Evolutionary conservation across 2,113 vertebrate genomes (phyloP).

Genomic region (Lagopus muta): DNA sequence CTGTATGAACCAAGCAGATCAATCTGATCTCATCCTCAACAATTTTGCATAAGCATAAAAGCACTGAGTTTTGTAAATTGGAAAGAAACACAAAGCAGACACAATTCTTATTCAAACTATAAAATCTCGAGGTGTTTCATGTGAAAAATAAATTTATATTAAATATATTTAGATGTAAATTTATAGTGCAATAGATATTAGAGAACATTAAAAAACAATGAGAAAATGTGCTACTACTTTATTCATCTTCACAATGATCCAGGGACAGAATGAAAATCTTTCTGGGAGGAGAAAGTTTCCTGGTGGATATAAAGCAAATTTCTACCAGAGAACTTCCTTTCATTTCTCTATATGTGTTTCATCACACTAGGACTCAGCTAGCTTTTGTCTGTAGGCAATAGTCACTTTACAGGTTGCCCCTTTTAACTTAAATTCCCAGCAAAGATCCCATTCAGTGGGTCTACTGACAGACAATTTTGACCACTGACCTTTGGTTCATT

Average conservation of each 20-base stretch:
- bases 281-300: neutral
- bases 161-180: neutral
- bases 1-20: neutral
- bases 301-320: neutral
- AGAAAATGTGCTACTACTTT: neutral
- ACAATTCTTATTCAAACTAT: neutral
- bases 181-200: neutral
- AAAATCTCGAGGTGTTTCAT: neutral
- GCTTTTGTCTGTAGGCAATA: neutral
- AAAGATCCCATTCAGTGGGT: neutral
- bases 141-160: neutral
- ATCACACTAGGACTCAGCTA: neutral
- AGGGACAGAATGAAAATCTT: neutral
- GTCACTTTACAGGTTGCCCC: neutral
- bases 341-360: too few relatives aligned
- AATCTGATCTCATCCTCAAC: neutral
- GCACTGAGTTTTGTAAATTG: rapidly evolving
- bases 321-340: neutral
- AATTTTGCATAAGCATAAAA: neutral
- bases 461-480: neutral
- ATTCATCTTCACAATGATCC: neutral
- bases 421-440: neutral
- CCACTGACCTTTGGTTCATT: neutral
- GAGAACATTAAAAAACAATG: neutral
- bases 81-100: neutral